A percentile compares a stretch with the other conserved stretches of the same genome.
Conservation (phyloP, 1,140 invertebrate species). For the Aphelenchoides fujianensis region DNA sequence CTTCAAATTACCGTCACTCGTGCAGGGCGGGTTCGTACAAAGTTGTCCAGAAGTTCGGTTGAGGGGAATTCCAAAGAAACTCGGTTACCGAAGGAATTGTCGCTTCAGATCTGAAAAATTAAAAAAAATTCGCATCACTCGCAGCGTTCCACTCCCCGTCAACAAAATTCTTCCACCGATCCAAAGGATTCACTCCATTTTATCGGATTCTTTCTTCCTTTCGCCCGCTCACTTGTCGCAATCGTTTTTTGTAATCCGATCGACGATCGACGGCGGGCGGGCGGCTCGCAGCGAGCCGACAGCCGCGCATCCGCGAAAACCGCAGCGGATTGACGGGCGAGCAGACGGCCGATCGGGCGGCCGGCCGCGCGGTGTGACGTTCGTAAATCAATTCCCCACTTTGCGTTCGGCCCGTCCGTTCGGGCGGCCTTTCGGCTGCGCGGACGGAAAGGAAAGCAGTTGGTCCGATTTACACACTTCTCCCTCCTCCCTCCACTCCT, state of each 20-base stretch:
- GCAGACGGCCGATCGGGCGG: neutral
- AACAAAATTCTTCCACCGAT: neutral
- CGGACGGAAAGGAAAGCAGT: neutral
- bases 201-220: neutral
- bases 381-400: neutral
- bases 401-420: neutral
- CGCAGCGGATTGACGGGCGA: neutral
- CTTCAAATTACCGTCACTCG: too few relatives aligned
- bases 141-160: neutral
- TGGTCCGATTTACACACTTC: neutral
- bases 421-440: neutral
- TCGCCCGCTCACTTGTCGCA: neutral
- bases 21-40: too few relatives aligned
- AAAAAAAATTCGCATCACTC: neutral
- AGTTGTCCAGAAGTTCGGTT: neutral
- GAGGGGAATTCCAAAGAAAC: neutral
- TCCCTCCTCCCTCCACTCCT: neutral
- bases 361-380: neutral
- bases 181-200: too few relatives aligned
- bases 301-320: neutral
- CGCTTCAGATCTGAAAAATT: neutral
- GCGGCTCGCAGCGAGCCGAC: too few relatives aligned
- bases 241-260: conserved; percentile 5
- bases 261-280: too few relatives aligned
- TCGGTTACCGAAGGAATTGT: neutral